These are phyloP conservation scores for Pelochelys cantorii DNA, from an alignment of 2,797 vertebrate species.

Conservation along the genomic window DNA sequence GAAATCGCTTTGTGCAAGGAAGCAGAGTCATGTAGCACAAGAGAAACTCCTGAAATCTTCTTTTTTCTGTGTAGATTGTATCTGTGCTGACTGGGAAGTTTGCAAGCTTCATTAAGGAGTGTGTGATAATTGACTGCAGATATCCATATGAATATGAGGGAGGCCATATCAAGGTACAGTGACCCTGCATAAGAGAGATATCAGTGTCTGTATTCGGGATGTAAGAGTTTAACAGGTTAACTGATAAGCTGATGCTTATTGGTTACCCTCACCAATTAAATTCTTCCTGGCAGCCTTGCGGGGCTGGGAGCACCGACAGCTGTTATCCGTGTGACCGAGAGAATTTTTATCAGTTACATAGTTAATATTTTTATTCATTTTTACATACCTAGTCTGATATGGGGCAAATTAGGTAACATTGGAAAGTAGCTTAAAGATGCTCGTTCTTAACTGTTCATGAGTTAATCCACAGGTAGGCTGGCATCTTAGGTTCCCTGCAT, in stretches of 20 bases:
- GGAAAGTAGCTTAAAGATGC: background rate
- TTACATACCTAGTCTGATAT: too few relatives aligned
- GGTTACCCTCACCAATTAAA: too few relatives aligned
- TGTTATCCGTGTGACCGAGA: too few relatives aligned
- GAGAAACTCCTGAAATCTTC: background rate
- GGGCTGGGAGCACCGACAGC: too few relatives aligned
- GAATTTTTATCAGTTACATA: too few relatives aligned
- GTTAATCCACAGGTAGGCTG: background rate
- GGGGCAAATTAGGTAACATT: background rate
- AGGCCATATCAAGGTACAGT: constrained; percentile 92
- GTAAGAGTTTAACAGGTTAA: too few relatives aligned
- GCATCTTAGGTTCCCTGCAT: background rate
- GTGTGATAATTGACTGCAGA: constrained; percentile 93
- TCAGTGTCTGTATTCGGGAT: background rate
- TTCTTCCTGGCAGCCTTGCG: too few relatives aligned
- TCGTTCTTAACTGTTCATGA: background rate
- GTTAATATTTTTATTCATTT: too few relatives aligned
- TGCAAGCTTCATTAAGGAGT: constrained; percentile 83
- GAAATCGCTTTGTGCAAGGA: background rate
- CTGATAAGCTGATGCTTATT: too few relatives aligned
- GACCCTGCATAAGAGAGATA: rapidly evolving
- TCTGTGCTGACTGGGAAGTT: constrained; percentile 87
- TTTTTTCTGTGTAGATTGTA: constrained; percentile 84
- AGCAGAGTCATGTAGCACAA: background rate
- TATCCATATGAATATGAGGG: constrained; percentile 97